phyloP scores from a whole-genome alignment of 2,797 vertebrate genomes.

The Acropternis orthonyx region DNA sequence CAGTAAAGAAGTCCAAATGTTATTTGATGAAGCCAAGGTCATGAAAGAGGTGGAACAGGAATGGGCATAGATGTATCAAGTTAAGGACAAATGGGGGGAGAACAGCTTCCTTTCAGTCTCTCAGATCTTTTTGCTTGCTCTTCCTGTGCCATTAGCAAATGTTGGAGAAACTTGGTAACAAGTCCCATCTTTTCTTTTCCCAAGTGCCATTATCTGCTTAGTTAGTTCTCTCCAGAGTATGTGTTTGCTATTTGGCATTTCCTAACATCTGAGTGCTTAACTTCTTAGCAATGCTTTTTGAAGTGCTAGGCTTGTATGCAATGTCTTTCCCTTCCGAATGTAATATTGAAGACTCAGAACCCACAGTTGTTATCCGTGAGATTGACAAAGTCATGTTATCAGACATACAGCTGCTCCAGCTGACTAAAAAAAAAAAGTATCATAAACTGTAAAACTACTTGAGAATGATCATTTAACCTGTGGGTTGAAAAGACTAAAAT shows the following conservation, averaged over 20 bases:
- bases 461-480: background rate
- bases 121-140: background rate
- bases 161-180: background rate
- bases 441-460: background rate
- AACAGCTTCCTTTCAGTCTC: background rate
- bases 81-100: background rate
- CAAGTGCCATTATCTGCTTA: background rate
- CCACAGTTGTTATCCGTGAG: background rate
- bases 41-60: background rate
- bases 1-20: background rate
- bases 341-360: background rate
- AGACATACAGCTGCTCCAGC: background rate
- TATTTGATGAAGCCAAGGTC: background rate
- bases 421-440: background rate
- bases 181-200: background rate
- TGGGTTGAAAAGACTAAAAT: background rate
- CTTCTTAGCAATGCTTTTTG: background rate
- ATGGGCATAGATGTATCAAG: background rate
- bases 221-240: background rate
- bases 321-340: slow-evolving; percentile 24
- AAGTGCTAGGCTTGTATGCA: background rate
- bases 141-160: background rate
- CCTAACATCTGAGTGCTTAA: background rate
- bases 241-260: background rate
- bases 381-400: background rate